Evolutionary conservation across 2,888 invertebrate genomes (phyloP), one percentile per base, ranked within the genome.

Genomic region (Crepidodera aurea): DNA sequence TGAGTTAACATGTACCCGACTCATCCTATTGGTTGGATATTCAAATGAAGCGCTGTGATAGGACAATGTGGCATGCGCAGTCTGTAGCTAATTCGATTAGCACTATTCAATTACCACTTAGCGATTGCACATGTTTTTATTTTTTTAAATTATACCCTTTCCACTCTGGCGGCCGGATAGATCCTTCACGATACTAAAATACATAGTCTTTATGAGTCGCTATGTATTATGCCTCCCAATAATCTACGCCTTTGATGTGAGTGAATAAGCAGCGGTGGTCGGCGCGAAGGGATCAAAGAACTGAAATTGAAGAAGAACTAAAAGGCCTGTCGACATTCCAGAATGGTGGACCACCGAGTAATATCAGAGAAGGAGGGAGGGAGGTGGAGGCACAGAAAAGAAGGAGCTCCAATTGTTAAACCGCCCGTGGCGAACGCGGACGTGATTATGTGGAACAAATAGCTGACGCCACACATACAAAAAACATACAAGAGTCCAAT

Each of bases 391-490:
- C 8, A 18, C 7, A 18, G 39, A 42, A 16, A 42, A 42, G 42
- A 46, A 6, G 22, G 46, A 46, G 25, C 46, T 46, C 46, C n/a
- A 60, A 54, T 57, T 50, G 50, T 40, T 50, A 25, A 50, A 53
- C 67, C 65, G 72, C 74, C 74, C 68, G 76, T 75, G 73, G 73
- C 73, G 71, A 73, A 76, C 74, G 73, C 73, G 73, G 65, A 75
- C 75, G 76, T 75, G 74, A 75, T 76, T 75, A 74, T 74, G 71
- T 74, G 74, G 73, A 73, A 71, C 73, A 74, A 76, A 73, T 71
- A 70, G 67, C 69, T 67, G 60, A 46, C 46, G 46, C 46, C 46
- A 46, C 19, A 22, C 2, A 2, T 13, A 37, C 3, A 37, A 37
- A 37, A 22, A 44, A 44, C 18, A 22, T 18, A 19, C 46, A 25